These are phyloP conservation scores for Arrhamphus sclerolepis DNA, from an alignment of 2,797 vertebrate species.

Conservation along the genomic window DNA sequence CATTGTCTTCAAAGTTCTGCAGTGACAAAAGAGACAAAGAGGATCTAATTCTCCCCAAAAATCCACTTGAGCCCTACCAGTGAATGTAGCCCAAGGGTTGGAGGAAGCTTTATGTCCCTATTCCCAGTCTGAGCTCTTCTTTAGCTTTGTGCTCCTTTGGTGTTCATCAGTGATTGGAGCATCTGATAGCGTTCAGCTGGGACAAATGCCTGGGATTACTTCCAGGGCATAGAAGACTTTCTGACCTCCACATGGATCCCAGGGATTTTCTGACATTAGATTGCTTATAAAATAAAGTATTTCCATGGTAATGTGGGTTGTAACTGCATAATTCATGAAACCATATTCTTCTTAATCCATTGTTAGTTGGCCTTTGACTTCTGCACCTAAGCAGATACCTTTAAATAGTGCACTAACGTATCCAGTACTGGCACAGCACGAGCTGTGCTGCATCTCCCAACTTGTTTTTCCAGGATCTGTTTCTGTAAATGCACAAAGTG, in stretches of 20 bases:
- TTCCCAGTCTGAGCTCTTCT: slow-evolving; percentile 44
- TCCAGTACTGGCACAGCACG: slow-evolving; percentile 5
- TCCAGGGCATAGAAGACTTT: slow-evolving; percentile 25
- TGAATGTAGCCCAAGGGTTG: slow-evolving; percentile 62
- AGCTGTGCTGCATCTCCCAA: neutral
- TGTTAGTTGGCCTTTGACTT: slow-evolving; percentile 44
- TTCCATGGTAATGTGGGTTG: slow-evolving; percentile 29
- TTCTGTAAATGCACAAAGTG: slow-evolving; percentile 5
- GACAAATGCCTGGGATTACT: neutral
- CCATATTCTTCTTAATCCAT: neutral
- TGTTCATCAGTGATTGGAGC: slow-evolving; percentile 47
- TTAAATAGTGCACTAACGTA: neutral
- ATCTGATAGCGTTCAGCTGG: slow-evolving; percentile 51
- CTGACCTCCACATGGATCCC: slow-evolving; percentile 37
- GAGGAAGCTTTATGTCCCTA: slow-evolving; percentile 61
- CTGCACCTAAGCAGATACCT: neutral
- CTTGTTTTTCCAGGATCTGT: slow-evolving; percentile 6
- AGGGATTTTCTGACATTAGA: slow-evolving; percentile 17
- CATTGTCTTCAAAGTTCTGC: slow-evolving; percentile 65
- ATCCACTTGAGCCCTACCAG: slow-evolving; percentile 72
- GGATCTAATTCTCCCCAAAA: slow-evolving; percentile 71
- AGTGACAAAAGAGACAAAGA: slow-evolving; percentile 72
- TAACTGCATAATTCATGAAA: slow-evolving; percentile 46
- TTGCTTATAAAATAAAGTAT: slow-evolving; percentile 13
- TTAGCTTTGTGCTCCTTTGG: slow-evolving; percentile 40